These are phyloP conservation scores for Megaceryle maxima DNA, from an alignment of 2,113 vertebrate genomes.

Conservation along the genomic window DNA sequence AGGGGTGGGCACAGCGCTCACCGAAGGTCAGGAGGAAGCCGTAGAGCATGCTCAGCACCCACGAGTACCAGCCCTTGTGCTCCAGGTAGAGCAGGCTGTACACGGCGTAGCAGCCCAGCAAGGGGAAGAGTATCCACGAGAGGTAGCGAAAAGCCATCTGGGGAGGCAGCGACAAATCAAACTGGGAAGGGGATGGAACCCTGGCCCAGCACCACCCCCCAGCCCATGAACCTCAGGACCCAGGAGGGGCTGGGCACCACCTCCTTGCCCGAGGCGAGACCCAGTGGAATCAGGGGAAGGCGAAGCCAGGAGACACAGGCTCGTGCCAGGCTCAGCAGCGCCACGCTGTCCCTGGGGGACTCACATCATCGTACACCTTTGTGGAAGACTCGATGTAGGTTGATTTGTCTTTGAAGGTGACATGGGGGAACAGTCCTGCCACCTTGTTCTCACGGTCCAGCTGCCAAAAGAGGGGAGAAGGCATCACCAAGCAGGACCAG, in stretches of 20 bases:
- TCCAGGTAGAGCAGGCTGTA: conserved; percentile 95
- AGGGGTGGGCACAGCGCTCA: conserved; percentile 53
- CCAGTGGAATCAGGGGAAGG: no score
- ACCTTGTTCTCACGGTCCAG: conserved; percentile 91
- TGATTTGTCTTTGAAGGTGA: conserved; percentile 90
- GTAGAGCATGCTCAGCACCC: conserved; percentile 94
- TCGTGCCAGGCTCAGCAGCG: no score
- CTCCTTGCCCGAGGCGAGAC: no score
- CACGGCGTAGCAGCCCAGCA: conserved; percentile 91
- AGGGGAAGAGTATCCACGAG: conserved; percentile 92
- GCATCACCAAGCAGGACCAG: rapidly evolving
- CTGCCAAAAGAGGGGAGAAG: conserved; percentile 34
- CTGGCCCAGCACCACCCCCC: not conserved
- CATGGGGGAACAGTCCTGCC: conserved; percentile 81
- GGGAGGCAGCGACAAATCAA: not conserved
- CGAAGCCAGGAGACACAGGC: no score
- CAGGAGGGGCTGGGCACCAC: no score
- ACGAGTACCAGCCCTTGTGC: conserved; percentile 98
- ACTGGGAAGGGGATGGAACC: rapidly evolving
- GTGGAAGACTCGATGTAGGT: conserved; percentile 93
- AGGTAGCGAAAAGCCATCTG: conserved; percentile 96
- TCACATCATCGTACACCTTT: conserved; percentile 93
- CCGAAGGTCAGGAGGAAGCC: conserved; percentile 95
- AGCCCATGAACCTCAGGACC: no score
- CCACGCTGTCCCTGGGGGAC: not conserved